These are phyloP conservation scores for Strigamia maritima DNA, from an alignment of 2,888 invertebrate genomes.

Conservation along the genomic window DNA sequence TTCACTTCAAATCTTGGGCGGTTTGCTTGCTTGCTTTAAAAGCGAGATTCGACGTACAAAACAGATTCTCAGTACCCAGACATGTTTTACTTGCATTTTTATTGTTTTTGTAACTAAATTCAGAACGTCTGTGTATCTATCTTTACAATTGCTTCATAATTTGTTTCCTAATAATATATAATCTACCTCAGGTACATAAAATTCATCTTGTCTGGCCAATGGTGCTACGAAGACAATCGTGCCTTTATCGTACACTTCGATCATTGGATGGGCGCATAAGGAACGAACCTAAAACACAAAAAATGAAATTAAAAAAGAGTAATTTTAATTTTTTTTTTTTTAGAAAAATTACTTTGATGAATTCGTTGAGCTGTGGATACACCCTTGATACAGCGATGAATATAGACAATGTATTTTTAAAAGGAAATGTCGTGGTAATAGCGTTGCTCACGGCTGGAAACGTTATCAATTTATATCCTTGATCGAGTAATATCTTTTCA, in stretches of 20 bases:
- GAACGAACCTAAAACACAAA: conserved; percentile 44
- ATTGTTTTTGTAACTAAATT: too few relatives aligned
- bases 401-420: conserved; percentile 52
- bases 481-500: conserved; percentile 46
- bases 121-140: too few relatives aligned
- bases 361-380: conserved; percentile 52
- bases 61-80: too few relatives aligned
- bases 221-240: conserved; percentile 54
- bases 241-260: conserved; percentile 54
- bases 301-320: conserved; percentile 36
- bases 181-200: conserved; percentile 53
- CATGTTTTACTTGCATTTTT: too few relatives aligned
- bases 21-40: too few relatives aligned
- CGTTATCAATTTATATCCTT: conserved; percentile 51
- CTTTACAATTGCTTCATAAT: not conserved
- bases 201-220: conserved; percentile 54
- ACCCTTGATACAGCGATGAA: conserved; percentile 53
- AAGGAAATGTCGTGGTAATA: conserved; percentile 54
- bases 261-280: conserved; percentile 54
- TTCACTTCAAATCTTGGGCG: too few relatives aligned
- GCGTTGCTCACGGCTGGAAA: conserved; percentile 53
- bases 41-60: too few relatives aligned
- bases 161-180: not conserved
- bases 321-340: too few relatives aligned
- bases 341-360: conserved; percentile 51